phyloP scores from a whole-genome alignment of 1,140 invertebrate genomes.

The Harlomillsia oculata region DNA sequence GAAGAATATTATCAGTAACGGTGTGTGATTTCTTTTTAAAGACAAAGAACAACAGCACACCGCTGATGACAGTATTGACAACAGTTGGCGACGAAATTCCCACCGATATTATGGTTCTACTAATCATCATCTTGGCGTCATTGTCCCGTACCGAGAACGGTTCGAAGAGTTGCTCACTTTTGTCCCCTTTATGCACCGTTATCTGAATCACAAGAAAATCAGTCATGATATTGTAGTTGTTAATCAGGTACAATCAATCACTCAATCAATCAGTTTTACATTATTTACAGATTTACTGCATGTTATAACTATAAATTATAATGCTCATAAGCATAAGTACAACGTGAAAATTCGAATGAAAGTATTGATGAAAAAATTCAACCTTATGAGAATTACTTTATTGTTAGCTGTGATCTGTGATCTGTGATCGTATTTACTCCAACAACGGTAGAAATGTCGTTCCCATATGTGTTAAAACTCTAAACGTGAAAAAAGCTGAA shows the following conservation, averaged over 20 bases:
- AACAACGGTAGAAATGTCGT: neutral
- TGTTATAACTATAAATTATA: too few species aligned
- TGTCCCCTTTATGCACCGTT: constrained; percentile 78
- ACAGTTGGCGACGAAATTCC: neutral
- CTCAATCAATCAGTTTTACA: neutral
- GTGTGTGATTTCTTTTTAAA: too few species aligned
- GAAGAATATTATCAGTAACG: too few species aligned
- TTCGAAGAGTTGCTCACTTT: constrained; percentile 90
- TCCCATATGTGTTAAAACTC: neutral
- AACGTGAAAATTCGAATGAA: neutral
- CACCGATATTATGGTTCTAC: neutral
- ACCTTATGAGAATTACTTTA: neutral
- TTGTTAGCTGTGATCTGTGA: neutral
- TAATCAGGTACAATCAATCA: constrained; percentile 60
- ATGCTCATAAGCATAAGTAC: neutral
- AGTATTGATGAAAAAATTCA: too few species aligned
- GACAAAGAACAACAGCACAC: too few species aligned
- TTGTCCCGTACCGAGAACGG: constrained; percentile 88
- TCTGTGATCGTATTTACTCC: neutral
- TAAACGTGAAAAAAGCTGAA: neutral
- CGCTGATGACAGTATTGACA: neutral
- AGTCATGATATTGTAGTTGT: constrained; percentile 81
- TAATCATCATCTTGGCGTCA: constrained; percentile 56
- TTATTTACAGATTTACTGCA: too few species aligned
- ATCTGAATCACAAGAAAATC: constrained; percentile 71